Conservation (phyloP, 1,140 invertebrate species). For the Eciton burchellii region DNA sequence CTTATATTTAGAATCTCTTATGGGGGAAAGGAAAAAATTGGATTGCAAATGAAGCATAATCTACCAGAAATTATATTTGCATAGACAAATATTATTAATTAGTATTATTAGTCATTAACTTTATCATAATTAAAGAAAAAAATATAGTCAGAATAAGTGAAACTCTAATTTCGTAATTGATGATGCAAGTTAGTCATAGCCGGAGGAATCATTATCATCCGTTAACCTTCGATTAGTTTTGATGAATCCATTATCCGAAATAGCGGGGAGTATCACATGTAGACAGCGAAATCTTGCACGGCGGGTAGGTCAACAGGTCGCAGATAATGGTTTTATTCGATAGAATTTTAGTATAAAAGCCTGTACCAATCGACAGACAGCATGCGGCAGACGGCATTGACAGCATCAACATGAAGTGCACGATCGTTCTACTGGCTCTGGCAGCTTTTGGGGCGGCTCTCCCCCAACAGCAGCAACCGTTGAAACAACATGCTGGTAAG, state of each 20-base stretch:
- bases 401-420: conserved; percentile 81
- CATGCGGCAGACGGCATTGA: conserved; percentile 78
- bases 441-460: conserved; percentile 81
- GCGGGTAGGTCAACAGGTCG: conserved; percentile 72
- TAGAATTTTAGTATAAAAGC: conserved; percentile 84
- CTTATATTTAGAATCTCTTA: conserved; percentile 11
- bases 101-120: too few species aligned
- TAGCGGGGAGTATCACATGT: conserved; percentile 66
- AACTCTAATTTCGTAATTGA: not conserved
- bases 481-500: conserved; percentile 83
- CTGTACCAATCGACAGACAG: conserved; percentile 33
- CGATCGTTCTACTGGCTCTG: conserved; percentile 81
- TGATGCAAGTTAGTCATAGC: conserved; percentile 16
- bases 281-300: conserved; percentile 65
- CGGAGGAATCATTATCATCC: conserved; percentile 36
- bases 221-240: conserved; percentile 65
- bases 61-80: not conserved
- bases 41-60: not conserved
- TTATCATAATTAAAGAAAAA: not conserved
- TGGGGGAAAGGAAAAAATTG: not conserved
- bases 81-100: not conserved
- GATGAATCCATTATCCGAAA: conserved; percentile 40
- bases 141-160: not conserved
- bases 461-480: conserved; percentile 66
- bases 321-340: conserved; percentile 78